These are phyloP conservation scores for Ia io DNA, from an alignment of 2,113 vertebrate genomes.

Conservation along the genomic window DNA sequence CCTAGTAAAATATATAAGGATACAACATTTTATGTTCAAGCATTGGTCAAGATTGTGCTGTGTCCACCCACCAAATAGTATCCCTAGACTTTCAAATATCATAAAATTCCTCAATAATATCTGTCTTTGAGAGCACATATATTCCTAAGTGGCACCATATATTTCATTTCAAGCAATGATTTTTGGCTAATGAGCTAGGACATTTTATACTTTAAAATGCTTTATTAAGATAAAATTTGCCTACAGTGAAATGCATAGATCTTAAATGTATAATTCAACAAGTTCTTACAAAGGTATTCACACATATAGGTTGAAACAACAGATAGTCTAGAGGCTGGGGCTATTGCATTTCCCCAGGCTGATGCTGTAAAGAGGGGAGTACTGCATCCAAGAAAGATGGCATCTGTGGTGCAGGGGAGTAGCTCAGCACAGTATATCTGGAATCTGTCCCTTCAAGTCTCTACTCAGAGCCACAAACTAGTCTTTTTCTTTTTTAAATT, in stretches of 20 bases:
- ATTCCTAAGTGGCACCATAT: not conserved
- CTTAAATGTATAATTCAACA: not conserved
- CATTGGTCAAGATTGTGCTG: not conserved
- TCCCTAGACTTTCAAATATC: not conserved
- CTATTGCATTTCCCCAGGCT: too few relatives aligned
- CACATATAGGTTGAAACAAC: not conserved
- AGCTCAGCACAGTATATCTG: too few relatives aligned
- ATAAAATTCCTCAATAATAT: not conserved
- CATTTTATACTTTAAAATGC: conserved; percentile 31
- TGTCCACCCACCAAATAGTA: not conserved
- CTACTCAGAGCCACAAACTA: too few relatives aligned
- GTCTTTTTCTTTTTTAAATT: too few relatives aligned
- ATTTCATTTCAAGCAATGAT: not conserved
- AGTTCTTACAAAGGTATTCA: not conserved
- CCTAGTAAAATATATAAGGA: not conserved
- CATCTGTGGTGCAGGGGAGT: too few relatives aligned
- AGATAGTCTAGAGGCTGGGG: not conserved
- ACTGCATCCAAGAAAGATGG: too few relatives aligned
- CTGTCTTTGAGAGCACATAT: not conserved
- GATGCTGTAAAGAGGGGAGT: too few relatives aligned
- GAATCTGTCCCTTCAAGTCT: too few relatives aligned
- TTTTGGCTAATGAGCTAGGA: not conserved
- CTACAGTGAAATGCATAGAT: not conserved
- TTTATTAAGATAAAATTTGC: conserved; percentile 1
- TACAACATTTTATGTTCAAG: not conserved